Conservation (phyloP, 2,888 invertebrate species). For the Leucania comma region DNA sequence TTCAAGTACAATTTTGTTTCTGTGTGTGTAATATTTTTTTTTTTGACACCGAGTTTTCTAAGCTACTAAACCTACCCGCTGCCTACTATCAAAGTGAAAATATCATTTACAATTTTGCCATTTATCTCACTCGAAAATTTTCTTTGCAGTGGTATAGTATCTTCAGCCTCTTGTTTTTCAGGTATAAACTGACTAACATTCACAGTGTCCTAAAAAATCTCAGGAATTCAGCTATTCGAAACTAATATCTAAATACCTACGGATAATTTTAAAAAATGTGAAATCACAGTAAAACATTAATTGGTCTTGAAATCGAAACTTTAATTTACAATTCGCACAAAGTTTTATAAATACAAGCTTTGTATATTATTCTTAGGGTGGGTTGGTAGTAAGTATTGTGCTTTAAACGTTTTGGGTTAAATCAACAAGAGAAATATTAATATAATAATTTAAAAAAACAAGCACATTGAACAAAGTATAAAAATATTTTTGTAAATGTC, state of each 20-base stretch:
- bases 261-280: background rate
- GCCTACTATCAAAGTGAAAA: background rate
- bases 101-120: conserved; percentile 24
- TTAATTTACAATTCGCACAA: conserved; percentile 63
- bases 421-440: conserved; percentile 39
- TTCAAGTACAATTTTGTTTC: too few relatives aligned
- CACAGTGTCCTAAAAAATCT: conserved; percentile 46
- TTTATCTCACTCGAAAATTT: conserved; percentile 40
- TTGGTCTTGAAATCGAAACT: conserved; percentile 55
- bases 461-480: conserved; percentile 33
- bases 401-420: conserved; percentile 24
- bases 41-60: too few relatives aligned
- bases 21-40: too few relatives aligned
- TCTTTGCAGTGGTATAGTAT: conserved; percentile 28
- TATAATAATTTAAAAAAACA: conserved; percentile 29
- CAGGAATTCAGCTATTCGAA: conserved; percentile 11
- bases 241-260: background rate
- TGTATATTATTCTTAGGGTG: conserved; percentile 25
- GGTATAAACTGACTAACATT: conserved; percentile 12
- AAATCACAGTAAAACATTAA: conserved; percentile 49
- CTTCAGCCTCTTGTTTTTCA: conserved; percentile 21
- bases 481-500: conserved; percentile 32
- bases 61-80: too few relatives aligned
- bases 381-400: background rate
- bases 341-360: conserved; percentile 34